A percentile compares a stretch with the other conserved stretches of the same genome.
phyloP scores from a whole-genome alignment of 2,113 vertebrate species.

The Picathartes gymnocephalus region DNA sequence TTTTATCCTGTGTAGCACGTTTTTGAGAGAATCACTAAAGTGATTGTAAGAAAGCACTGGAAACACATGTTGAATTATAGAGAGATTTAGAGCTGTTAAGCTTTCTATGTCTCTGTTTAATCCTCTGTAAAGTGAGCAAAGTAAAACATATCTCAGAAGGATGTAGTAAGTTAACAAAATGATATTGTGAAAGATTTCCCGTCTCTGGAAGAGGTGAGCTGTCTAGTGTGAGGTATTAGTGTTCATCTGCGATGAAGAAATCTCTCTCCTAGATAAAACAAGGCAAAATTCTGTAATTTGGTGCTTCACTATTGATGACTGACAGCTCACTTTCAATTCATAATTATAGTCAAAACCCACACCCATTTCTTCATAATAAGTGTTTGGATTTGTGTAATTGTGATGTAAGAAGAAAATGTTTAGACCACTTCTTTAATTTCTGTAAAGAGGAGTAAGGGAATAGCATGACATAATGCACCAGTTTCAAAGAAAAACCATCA shows the following conservation, averaged over 20 bases:
- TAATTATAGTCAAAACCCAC: constrained; percentile 41
- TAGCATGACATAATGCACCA: background rate
- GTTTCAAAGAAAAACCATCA: background rate
- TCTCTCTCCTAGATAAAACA: background rate
- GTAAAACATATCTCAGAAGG: constrained; percentile 11
- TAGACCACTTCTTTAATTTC: constrained; percentile 46
- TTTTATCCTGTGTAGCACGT: background rate
- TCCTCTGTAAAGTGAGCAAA: constrained; percentile 13
- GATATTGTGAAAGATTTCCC: constrained; percentile 45
- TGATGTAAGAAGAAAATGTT: constrained; percentile 33
- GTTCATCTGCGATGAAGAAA: background rate
- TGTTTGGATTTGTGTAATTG: constrained; percentile 26
- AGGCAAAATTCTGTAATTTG: constrained; percentile 3
- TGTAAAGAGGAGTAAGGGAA: constrained; percentile 17
- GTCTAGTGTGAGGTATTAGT: background rate
- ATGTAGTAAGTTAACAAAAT: constrained; percentile 13
- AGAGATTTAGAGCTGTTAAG: background rate
- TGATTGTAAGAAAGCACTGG: background rate
- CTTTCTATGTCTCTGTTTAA: constrained; percentile 18
- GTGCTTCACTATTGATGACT: background rate
- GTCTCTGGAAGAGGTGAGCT: constrained; percentile 2
- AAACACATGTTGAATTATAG: constrained; percentile 20
- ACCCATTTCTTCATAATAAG: constrained; percentile 40
- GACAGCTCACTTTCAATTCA: constrained; percentile 5
- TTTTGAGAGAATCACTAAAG: background rate